A percentile compares a stretch with the other conserved stretches of the same genome.
Conservation (phyloP, 2,888 invertebrate species). For the Epicampocera succincta region DNA sequence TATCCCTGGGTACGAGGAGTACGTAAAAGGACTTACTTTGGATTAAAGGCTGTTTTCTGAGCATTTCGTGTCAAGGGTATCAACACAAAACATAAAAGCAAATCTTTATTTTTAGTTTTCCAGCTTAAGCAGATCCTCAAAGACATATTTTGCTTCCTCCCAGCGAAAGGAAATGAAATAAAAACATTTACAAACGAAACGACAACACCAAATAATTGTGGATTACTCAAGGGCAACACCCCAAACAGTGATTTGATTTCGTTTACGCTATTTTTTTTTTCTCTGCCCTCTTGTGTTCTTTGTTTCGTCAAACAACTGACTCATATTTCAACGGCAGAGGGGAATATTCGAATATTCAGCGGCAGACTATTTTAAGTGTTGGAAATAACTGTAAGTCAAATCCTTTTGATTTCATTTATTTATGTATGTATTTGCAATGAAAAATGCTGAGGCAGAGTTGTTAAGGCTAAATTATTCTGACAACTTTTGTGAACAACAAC, state of each 20-base stretch:
- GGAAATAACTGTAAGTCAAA: constrained; percentile 40
- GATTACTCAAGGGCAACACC: constrained; percentile 70
- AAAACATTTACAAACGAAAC: constrained; percentile 34
- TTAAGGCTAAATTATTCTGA: too few species aligned
- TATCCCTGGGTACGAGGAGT: background rate
- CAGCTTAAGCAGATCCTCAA: constrained; percentile 4
- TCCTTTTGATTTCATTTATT: background rate
- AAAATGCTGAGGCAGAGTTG: too few species aligned
- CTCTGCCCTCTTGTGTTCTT: too few species aligned
- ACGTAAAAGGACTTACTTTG: background rate
- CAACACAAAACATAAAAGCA: constrained; percentile 31
- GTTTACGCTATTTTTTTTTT: background rate
- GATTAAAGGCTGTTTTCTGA: background rate
- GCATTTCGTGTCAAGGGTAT: constrained; percentile 6
- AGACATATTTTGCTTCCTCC: background rate
- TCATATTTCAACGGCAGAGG: constrained; percentile 9
- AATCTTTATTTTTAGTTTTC: constrained; percentile 14
- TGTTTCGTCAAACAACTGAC: constrained; percentile 25
- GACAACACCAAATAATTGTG: constrained; percentile 65
- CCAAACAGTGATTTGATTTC: constrained; percentile 60
- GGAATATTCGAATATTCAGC: background rate
- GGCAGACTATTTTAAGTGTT: constrained; percentile 14
- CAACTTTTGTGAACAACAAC: too few species aligned
- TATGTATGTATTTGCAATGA: background rate
- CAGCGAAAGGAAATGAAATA: constrained; percentile 15